These are phyloP conservation scores for Apis mellifera DNA, from an alignment of 1,140 invertebrate species.

Conservation along the genomic window DNA sequence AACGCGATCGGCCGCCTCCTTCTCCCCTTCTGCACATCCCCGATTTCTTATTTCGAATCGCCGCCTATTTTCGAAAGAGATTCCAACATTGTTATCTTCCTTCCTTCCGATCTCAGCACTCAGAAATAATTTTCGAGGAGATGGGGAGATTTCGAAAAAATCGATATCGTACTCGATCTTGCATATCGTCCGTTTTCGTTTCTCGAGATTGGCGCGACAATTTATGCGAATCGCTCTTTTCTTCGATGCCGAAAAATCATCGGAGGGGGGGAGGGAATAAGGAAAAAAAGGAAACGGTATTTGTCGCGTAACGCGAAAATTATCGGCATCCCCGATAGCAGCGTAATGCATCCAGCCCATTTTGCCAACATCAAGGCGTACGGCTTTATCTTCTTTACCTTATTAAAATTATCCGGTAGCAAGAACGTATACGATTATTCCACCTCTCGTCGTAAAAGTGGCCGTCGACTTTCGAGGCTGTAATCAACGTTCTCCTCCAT, in stretches of 20 bases:
- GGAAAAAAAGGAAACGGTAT: conserved; percentile 6
- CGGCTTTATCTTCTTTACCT: conserved; percentile 63
- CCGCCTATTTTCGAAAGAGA: too few relatives aligned
- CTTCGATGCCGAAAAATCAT: not conserved
- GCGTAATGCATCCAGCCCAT: conserved; percentile 62
- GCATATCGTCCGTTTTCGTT: too few relatives aligned
- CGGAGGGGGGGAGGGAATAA: not conserved
- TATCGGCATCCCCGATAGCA: conserved; percentile 66
- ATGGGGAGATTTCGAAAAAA: too few relatives aligned
- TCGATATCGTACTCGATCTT: too few relatives aligned
- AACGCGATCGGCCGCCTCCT: conserved; percentile 2
- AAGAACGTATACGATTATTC: conserved; percentile 47
- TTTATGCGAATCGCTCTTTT: too few relatives aligned
- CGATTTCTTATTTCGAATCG: conserved; percentile 6
- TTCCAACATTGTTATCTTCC: too few relatives aligned
- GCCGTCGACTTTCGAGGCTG: conserved; percentile 23
- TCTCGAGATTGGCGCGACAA: too few relatives aligned
- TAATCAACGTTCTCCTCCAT: conserved; percentile 17
- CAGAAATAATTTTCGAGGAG: too few relatives aligned
- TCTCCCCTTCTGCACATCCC: too few relatives aligned
- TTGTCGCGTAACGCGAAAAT: conserved; percentile 63
- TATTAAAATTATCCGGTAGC: conserved; percentile 68
- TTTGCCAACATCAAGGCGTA: conserved; percentile 58
- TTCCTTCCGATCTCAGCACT: too few relatives aligned
- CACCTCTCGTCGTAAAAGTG: conserved; percentile 58